These are phyloP conservation scores for Megalops cyprinoides DNA, from an alignment of 2,797 vertebrate species.

Conservation along the genomic window DNA sequence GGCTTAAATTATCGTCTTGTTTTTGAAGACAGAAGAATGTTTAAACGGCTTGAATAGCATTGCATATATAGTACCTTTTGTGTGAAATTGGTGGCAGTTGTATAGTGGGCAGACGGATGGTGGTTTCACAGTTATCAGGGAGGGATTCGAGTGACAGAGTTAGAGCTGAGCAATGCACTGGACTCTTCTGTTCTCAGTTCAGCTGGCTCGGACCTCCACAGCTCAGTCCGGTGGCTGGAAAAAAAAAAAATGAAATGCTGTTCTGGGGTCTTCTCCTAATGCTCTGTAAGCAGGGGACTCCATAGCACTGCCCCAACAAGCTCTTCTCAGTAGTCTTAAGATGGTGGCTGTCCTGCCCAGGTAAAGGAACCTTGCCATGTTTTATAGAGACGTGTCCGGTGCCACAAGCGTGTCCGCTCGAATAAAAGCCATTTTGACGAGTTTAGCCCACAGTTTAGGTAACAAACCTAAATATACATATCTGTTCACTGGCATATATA, in stretches of 20 bases:
- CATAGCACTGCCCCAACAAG: conserved; percentile 69
- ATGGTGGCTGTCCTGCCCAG: conserved; percentile 63
- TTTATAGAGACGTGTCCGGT: conserved; percentile 73
- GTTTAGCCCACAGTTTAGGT: conserved; percentile 83
- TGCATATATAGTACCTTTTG: conserved; percentile 55
- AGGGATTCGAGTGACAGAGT: conserved; percentile 47
- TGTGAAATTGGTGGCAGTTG: conserved; percentile 68
- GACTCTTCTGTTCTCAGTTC: conserved; percentile 65
- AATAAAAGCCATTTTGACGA: conserved; percentile 81
- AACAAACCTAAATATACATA: conserved; percentile 83
- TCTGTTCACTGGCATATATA: conserved; percentile 82
- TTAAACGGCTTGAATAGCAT: conserved; percentile 49
- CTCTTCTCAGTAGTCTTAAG: conserved; percentile 75
- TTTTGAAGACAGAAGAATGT: conserved; percentile 82
- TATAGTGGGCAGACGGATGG: conserved; percentile 7
- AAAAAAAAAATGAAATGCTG: conserved; percentile 59
- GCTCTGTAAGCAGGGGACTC: conserved; percentile 52
- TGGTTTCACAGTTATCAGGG: conserved; percentile 35
- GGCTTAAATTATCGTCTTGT: conserved; percentile 70
- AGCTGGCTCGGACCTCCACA: conserved; percentile 59
- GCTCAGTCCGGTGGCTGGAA: conserved; percentile 54
- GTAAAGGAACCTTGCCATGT: conserved; percentile 73
- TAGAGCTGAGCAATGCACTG: conserved; percentile 74
- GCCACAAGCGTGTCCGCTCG: conserved; percentile 73
- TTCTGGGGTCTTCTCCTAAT: conserved; percentile 59